phyloP scores from a whole-genome alignment of 2,888 invertebrate genomes.

The Drosophila flavopinicola region DNA sequence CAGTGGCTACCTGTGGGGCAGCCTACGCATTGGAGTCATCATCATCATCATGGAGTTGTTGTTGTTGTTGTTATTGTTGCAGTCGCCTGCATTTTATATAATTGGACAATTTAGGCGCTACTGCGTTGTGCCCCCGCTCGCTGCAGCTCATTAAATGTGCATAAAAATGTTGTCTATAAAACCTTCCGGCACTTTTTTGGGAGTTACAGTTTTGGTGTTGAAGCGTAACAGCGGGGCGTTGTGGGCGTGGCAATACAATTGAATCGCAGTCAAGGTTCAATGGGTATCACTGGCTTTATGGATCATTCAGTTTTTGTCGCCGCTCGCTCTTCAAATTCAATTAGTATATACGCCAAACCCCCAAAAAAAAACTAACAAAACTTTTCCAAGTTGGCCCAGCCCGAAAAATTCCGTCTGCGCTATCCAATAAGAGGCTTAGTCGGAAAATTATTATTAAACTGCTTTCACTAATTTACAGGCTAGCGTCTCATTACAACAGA shows the following conservation, averaged over 20 bases:
- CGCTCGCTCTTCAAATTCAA: constrained; percentile 40
- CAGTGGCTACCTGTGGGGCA: constrained; percentile 52
- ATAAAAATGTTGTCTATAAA: constrained; percentile 34
- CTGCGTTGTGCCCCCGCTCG: constrained; percentile 17
- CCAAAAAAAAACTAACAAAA: constrained; percentile 30
- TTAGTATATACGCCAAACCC: constrained; percentile 44
- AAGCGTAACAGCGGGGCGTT: constrained; percentile 41
- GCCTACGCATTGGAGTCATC: constrained; percentile 50
- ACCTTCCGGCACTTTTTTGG: constrained; percentile 1
- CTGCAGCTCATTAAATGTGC: constrained; percentile 54
- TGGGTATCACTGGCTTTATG: constrained; percentile 38
- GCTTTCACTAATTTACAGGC: constrained; percentile 70
- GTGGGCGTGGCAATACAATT: constrained; percentile 62
- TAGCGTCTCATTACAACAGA: constrained; percentile 51
- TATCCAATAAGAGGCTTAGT: constrained; percentile 61
- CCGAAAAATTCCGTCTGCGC: constrained; percentile 23
- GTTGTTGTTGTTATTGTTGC: background rate
- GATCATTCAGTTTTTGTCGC: constrained; percentile 21
- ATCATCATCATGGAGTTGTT: background rate
- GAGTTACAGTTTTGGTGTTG: constrained; percentile 62
- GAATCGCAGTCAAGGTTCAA: constrained; percentile 40
- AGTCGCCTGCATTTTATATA: constrained; percentile 45
- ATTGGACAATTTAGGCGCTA: constrained; percentile 69
- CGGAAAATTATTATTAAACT: constrained; percentile 67
- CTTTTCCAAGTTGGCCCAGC: constrained; percentile 18